Base-by-base conservation (phyloP, 2,888 invertebrate species). In the Lepidocyrtoides sp. region DNA sequence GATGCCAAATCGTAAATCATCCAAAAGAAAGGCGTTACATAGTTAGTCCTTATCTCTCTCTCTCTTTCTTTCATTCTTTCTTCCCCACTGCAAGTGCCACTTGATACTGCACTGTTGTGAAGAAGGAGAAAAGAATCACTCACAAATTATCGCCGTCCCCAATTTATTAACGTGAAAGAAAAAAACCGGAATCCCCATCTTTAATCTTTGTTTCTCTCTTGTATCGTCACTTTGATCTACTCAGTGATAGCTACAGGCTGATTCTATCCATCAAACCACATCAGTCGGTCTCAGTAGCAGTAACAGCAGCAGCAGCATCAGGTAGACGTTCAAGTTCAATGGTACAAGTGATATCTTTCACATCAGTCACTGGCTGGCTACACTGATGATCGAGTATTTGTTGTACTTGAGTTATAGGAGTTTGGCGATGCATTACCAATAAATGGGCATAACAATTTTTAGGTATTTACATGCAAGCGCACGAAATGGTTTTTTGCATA, bases 71-170 rank as follows among this genome's bases (percentile, higher is more conserved):
- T 36, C 36, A 36, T 36, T 14, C 12, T 10, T 8, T 23, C 26
- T 60, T 1, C 60, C 10, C 17, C 8, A 8, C 23, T 10, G 29
- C 20, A 26, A 63, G 63, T 63, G 63, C 63, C 36, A 36, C 66
- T 32, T n/a, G 14, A 14, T 72, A 12, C 32, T 63, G 36, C 26
- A 44, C 12, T 10, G 26, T n/a, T 23, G 29, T 2, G 7, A n/a
- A 66, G 20, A 72, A 41, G 44, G 14, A 51, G 66, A 83, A 17
- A 32, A 23, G 51, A 75, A 75, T 48, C 79, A 69, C 88, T 66
- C 88, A 81, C 81, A 81, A 88, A 88, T 88, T 88, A 88, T 81
- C 81, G 41, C 81, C 88, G 88, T 88, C 88, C 79, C 79, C 81
- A 88, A 88, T 88, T 88, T 88, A 88, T 88, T 88, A 88, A 23